Conservation (phyloP, 2,113 vertebrate genomes). For the Xenus cinereus region DNA sequence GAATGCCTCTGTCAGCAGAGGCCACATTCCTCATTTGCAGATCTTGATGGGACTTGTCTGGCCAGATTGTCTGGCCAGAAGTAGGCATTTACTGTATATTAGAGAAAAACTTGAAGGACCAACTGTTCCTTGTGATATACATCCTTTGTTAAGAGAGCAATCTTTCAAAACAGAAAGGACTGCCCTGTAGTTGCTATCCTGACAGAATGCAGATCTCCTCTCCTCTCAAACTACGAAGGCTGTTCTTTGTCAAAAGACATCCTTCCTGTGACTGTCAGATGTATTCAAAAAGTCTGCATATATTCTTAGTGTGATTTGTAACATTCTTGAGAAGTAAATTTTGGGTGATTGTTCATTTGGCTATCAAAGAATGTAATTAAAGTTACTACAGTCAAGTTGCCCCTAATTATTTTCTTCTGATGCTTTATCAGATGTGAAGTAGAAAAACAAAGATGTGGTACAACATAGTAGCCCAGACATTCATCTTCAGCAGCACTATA, state of each 20-base stretch:
- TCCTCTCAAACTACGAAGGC: background rate
- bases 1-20: background rate
- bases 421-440: background rate
- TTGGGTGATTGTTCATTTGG: background rate
- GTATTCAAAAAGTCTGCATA: background rate
- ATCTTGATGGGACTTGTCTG: background rate
- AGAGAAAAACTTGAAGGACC: background rate
- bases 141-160: background rate
- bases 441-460: background rate
- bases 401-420: background rate
- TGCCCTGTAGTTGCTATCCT: background rate
- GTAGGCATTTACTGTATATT: background rate
- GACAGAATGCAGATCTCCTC: background rate
- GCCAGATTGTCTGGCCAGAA: background rate
- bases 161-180: background rate
- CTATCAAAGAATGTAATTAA: background rate
- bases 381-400: background rate
- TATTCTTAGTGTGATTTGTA: background rate
- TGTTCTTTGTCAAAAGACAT: background rate
- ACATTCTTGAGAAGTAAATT: background rate
- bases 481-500: background rate
- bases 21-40: background rate
- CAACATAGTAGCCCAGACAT: background rate
- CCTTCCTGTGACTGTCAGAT: background rate
- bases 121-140: background rate